These are phyloP conservation scores for Pachycephala philippinensis DNA, from an alignment of 2,113 vertebrate species.

Conservation along the genomic window DNA sequence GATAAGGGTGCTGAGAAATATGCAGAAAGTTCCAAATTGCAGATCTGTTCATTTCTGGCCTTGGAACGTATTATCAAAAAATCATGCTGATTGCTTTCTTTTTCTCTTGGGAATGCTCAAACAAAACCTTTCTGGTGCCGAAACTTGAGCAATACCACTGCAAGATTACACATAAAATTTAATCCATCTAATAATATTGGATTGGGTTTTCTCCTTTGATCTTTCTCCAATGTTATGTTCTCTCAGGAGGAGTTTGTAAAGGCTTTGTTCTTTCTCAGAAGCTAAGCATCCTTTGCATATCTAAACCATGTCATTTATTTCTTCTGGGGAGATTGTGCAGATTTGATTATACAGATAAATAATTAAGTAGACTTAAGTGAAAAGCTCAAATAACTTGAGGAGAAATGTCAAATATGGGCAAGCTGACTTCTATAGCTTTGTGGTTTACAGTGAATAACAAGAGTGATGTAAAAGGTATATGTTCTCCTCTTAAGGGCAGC, in stretches of 20 bases:
- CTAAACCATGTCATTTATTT: slow-evolving; percentile 14
- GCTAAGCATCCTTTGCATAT: slow-evolving; percentile 4
- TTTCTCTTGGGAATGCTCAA: slow-evolving; percentile 16
- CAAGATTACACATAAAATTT: slow-evolving; percentile 8
- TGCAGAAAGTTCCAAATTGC: not conserved
- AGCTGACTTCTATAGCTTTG: not conserved
- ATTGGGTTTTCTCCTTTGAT: slow-evolving; percentile 41
- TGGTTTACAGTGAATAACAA: not conserved
- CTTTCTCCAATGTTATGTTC: slow-evolving; percentile 15
- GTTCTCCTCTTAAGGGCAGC: not conserved
- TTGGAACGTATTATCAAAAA: not conserved
- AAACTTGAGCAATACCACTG: not conserved
- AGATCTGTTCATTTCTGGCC: not conserved
- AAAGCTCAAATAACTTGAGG: not conserved
- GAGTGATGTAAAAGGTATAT: not conserved
- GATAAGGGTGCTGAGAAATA: not conserved
- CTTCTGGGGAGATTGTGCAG: not conserved
- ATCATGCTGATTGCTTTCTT: not conserved
- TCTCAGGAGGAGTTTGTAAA: not conserved
- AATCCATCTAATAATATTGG: slow-evolving; percentile 1
- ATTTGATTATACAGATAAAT: slow-evolving; percentile 31
- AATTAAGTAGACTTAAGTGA: slow-evolving; percentile 11
- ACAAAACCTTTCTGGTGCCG: not conserved
- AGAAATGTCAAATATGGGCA: not conserved
- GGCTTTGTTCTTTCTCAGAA: slow-evolving; percentile 43